Evolutionary conservation across 2,113 vertebrate genomes (phyloP).

Genomic region (Bambusicola thoracicus): DNA sequence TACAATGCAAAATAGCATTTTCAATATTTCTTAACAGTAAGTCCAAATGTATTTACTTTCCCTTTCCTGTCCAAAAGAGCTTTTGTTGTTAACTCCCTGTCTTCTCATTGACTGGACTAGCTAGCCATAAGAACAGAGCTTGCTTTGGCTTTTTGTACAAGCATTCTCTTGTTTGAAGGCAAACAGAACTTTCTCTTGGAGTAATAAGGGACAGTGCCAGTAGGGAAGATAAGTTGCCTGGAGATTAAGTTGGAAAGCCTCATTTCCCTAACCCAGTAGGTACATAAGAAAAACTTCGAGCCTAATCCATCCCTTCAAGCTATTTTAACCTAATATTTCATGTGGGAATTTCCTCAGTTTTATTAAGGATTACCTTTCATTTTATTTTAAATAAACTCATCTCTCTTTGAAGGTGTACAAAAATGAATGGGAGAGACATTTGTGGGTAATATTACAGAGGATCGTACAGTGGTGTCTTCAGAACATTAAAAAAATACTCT

Average conservation of each 20-base stretch:
- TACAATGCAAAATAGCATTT: neutral
- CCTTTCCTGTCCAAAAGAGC: neutral
- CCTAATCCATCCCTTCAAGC: neutral
- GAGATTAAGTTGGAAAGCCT: neutral
- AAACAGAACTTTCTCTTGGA: neutral
- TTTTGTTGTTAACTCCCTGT: neutral
- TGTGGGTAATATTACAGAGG: neutral
- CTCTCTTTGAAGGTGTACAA: neutral
- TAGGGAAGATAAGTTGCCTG: neutral
- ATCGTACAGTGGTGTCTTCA: neutral
- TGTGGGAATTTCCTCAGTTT: neutral
- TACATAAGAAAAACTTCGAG: neutral
- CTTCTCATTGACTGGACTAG: neutral
- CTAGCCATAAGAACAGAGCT: neutral
- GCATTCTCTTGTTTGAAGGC: neutral
- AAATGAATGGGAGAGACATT: neutral
- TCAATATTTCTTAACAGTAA: neutral
- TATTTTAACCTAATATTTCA: neutral
- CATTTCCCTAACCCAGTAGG: neutral
- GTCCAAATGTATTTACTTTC: neutral
- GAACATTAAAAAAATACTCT: neutral
- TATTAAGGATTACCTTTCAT: neutral
- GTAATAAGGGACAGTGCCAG: neutral
- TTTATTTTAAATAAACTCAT: neutral
- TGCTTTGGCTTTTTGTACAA: neutral